Base-by-base conservation (phyloP, 2,888 invertebrate species). In the Sarcophaga rosellei region DNA sequence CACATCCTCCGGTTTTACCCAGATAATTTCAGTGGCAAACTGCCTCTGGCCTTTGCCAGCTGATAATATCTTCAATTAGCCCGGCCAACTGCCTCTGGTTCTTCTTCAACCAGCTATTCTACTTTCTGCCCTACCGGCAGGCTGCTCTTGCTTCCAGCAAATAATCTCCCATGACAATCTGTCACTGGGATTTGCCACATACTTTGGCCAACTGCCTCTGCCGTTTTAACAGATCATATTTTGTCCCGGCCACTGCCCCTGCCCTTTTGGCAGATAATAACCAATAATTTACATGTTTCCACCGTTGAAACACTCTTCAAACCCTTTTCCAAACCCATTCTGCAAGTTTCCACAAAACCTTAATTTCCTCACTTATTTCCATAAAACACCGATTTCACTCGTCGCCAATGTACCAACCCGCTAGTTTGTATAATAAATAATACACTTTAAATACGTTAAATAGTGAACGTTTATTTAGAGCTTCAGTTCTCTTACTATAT, bases 371-470 rank as follows among this genome's bases (percentile, higher is more conserved):
- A 80, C 59, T 65, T 65, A 72, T 44, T 80, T 65, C 57, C 59
- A 44, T 72, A 70, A 73, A 35, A 73, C 66, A 57, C 57, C 72
- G 62, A 73, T 80, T 80, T 80, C 35, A 44, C 80, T 80, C 80
- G 80, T 80, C 80, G 80, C 66, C 80, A 80, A 73, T 80, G 79
- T 72, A 72, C 45, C 2, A 79, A 72, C 21, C 4, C 25, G 25
- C 25, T 25, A 25, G 4, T 25, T 25, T 25, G 25, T 25, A 25
- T 25, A 25, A 25, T 25, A 25, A 25, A 25, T 25, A 5, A 25
- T 25, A 25, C 25, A 25, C 25, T 25, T 25, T 25, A 25, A 25
- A 25, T 25, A 25, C 25, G 25, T 25, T 5, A 25, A 25, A 25
- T 25, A 25, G 25, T 25, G 25, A 25, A 25, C 25, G 25, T 25